These are phyloP conservation scores for Cephus spinipes DNA, from an alignment of 2,888 invertebrate genomes.

Conservation along the genomic window DNA sequence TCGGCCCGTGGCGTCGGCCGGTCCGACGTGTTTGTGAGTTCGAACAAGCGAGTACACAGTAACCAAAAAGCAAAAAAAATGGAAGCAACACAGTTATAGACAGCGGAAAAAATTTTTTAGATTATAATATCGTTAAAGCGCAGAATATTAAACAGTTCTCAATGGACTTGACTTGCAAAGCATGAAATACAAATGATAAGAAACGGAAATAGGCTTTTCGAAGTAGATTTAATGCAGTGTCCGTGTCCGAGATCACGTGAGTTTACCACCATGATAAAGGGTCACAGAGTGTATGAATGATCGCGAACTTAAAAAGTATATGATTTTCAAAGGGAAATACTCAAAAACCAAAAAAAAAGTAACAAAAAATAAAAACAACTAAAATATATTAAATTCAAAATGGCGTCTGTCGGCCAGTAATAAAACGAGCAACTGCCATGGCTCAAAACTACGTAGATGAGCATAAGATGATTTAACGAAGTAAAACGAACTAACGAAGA, in stretches of 20 bases:
- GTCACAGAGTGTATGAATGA: not conserved
- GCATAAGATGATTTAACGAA: slow-evolving; percentile 34
- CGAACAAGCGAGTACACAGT: not conserved
- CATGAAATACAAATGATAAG: not conserved
- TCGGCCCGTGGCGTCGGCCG: not conserved
- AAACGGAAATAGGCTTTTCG: not conserved
- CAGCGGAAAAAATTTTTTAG: not conserved
- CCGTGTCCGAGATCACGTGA: not conserved
- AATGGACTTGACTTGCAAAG: not conserved
- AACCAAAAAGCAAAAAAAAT: not conserved
- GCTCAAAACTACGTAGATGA: slow-evolving; percentile 57
- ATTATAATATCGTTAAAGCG: not conserved
- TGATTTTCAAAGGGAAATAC: not conserved
- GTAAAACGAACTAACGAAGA: not conserved
- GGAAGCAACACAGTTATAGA: not conserved
- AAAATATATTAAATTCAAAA: slow-evolving; percentile 23
- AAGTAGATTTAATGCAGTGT: not conserved
- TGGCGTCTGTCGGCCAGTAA: slow-evolving; percentile 60
- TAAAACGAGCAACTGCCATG: slow-evolving; percentile 64
- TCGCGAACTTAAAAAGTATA: not conserved
- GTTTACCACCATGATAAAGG: not conserved
- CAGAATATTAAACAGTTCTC: not conserved
- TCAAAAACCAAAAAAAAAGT: slow-evolving; percentile 10
- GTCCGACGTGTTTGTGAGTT: not conserved
- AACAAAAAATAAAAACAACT: not conserved